phyloP scores from a whole-genome alignment of 2,888 invertebrate species.

The Diaperis boleti region DNA sequence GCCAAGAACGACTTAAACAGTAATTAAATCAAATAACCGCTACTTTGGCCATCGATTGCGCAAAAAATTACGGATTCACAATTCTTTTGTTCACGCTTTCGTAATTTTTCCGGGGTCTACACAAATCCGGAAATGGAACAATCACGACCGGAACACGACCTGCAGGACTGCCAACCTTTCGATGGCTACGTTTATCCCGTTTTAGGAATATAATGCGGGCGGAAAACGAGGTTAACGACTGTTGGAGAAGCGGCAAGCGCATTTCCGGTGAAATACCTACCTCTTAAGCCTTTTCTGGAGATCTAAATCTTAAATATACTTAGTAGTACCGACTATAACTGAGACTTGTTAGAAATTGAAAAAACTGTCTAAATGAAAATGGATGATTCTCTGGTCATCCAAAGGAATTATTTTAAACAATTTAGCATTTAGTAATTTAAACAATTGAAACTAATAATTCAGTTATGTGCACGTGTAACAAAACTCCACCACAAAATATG shows the following conservation, averaged over 20 bases:
- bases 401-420: too few relatives aligned
- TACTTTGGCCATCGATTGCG: slow-evolving; percentile 1
- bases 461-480: too few relatives aligned
- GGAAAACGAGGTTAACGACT: slow-evolving; percentile 49
- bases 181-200: slow-evolving; percentile 31
- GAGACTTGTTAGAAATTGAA: too few relatives aligned
- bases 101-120: slow-evolving; percentile 3
- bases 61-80: slow-evolving; percentile 10
- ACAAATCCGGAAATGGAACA: slow-evolving; percentile 22
- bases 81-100: slow-evolving; percentile 8
- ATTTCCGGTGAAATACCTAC: slow-evolving; percentile 33
- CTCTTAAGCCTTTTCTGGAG: slow-evolving; percentile 11
- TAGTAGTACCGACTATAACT: too few relatives aligned
- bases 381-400: too few relatives aligned
- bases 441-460: too few relatives aligned
- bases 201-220: slow-evolving; percentile 47
- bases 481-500: too few relatives aligned
- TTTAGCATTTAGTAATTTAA: too few relatives aligned
- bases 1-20: slow-evolving; percentile 20
- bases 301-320: too few relatives aligned
- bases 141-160: slow-evolving; percentile 13
- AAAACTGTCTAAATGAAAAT: too few relatives aligned
- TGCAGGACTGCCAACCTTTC: slow-evolving; percentile 28
- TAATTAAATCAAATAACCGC: slow-evolving; percentile 14
- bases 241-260: slow-evolving; percentile 13